Evolutionary conservation across 1,140 invertebrate genomes (phyloP).

Genomic region (Chrysomallon squamiferum): DNA sequence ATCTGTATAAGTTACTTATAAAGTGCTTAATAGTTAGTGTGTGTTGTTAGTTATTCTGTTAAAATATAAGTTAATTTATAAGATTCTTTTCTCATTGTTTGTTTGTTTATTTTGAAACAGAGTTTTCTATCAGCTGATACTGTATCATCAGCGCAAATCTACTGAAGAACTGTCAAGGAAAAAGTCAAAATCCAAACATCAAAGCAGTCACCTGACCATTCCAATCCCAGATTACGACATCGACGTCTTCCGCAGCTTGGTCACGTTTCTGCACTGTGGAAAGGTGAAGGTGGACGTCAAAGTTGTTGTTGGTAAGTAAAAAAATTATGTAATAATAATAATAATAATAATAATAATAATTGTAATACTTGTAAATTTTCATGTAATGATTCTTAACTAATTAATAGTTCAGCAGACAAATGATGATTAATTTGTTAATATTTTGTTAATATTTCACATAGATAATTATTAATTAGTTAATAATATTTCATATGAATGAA

Average conservation of each 20-base stretch:
- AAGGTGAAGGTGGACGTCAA: constrained; percentile 18
- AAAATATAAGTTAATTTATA: background rate
- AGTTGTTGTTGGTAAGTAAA: constrained; percentile 23
- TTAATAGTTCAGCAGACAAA: background rate
- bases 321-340: background rate
- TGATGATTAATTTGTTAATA: background rate
- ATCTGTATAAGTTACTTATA: background rate
- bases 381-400: too few relatives aligned
- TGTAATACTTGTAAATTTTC: too few relatives aligned
- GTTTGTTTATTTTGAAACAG: constrained; percentile 14
- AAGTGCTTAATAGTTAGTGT: background rate
- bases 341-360: too few relatives aligned
- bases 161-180: constrained; percentile 9
- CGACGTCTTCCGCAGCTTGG: constrained; percentile 22
- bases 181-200: constrained; percentile 7
- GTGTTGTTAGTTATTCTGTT: background rate
- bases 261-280: constrained; percentile 28
- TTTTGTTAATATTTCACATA: too few relatives aligned
- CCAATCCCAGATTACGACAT: constrained; percentile 16
- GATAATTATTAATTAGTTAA: background rate
- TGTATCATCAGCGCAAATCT: constrained; percentile 11
- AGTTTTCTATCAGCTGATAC: constrained; percentile 28
- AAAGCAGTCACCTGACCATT: constrained; percentile 6
- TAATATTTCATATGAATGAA: background rate
- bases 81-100: background rate